Evolutionary conservation across 2,797 vertebrate species (phyloP).

Genomic region (Pampus argenteus): DNA sequence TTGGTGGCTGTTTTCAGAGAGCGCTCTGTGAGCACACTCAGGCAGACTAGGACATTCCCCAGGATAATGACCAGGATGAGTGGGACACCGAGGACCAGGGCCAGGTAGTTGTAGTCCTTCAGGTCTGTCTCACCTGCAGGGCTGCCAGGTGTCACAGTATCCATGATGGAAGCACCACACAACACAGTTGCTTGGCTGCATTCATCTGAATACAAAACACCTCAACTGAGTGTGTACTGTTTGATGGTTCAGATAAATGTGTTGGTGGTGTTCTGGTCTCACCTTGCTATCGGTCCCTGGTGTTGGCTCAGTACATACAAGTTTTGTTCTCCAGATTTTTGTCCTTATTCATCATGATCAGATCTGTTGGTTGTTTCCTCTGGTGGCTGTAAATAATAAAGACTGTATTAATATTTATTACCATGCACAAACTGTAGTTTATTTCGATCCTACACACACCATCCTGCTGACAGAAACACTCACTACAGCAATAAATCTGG

Average conservation of each 20-base stretch:
- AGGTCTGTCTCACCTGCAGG: constrained; percentile 28
- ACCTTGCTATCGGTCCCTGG: constrained; percentile 45
- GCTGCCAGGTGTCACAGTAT: constrained; percentile 71
- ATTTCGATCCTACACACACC: background rate
- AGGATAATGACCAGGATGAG: constrained; percentile 82
- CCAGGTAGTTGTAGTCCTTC: constrained; percentile 77
- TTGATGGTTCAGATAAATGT: background rate
- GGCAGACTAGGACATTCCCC: constrained; percentile 83
- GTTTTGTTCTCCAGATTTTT: constrained; percentile 11
- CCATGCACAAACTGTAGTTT: background rate
- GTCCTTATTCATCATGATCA: background rate
- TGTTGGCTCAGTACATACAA: background rate
- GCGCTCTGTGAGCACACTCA: constrained; percentile 83
- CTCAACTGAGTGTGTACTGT: too few relatives aligned
- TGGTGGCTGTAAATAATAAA: constrained; percentile 1
- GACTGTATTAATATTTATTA: too few relatives aligned
- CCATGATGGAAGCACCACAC: constrained; percentile 72
- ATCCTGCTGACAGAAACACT: too few relatives aligned
- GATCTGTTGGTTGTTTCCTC: background rate
- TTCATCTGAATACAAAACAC: constrained; percentile 63
- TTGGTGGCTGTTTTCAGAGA: constrained; percentile 86
- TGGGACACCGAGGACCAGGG: constrained; percentile 76
- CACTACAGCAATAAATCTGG: background rate
- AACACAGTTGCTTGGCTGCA: constrained; percentile 32
- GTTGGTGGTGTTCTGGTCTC: background rate